A percentile compares a stretch with the other conserved stretches of the same genome.
These are phyloP conservation scores for Escarpia spicata DNA, from an alignment of 2,888 invertebrate species.

Conservation along the genomic window DNA sequence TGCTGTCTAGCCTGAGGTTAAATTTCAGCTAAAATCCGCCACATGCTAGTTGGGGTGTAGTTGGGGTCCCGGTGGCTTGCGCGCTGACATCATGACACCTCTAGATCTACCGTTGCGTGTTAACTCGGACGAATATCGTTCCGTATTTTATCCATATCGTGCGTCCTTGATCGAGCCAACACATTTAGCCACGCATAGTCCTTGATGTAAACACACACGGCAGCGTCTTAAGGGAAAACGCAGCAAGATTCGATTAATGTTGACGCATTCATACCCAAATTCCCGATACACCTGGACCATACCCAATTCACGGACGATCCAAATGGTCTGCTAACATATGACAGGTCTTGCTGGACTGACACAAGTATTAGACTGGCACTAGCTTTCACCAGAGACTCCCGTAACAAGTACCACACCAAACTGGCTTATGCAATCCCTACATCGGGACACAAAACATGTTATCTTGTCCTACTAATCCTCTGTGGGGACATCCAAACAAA, in stretches of 20 bases:
- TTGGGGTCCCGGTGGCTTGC: not conserved
- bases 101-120: not conserved
- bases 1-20: not conserved
- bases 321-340: too few species aligned
- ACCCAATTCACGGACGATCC: too few species aligned
- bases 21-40: conserved; percentile 6
- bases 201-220: not conserved
- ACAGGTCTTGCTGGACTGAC: too few species aligned
- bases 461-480: too few species aligned
- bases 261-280: too few species aligned
- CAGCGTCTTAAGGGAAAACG: not conserved
- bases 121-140: not conserved
- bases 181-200: not conserved
- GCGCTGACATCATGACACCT: not conserved
- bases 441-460: too few species aligned
- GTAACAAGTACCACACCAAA: too few species aligned
- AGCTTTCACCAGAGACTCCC: too few species aligned
- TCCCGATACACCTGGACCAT: too few species aligned
- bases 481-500: too few species aligned
- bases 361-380: too few species aligned
- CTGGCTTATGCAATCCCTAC: too few species aligned
- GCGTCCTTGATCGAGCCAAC: not conserved
- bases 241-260: not conserved
- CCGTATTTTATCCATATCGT: not conserved
- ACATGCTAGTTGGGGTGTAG: not conserved